Evolutionary conservation across 2,113 vertebrate genomes (phyloP), one percentile per base, ranked within the genome.

Genomic region (Gnathonemus echidnorhynchus): DNA sequence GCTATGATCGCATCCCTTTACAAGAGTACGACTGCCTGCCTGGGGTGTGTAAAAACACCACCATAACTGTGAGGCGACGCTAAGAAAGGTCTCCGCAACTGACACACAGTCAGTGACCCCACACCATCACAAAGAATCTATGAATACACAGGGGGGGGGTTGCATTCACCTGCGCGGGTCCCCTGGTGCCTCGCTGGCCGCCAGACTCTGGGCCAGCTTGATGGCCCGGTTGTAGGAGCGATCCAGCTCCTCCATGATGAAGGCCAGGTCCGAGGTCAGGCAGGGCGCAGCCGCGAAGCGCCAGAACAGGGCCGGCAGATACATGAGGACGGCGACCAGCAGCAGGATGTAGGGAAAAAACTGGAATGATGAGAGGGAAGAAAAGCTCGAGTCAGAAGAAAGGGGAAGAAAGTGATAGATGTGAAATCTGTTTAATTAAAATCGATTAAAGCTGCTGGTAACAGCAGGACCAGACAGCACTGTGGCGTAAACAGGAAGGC

Each of bases 311-410:
- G 95, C 94, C 0, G 98, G 98, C 3, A 96, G 91, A 90, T 98
- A 99, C 91, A 98, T 95, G 27, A 98, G 92, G 92, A 98, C 95
- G 0, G 98, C 97, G 0, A 98, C 95, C 0, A 99, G 95, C 90
- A 99, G 91, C 49, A 99, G 96, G 90, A 99, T 96, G 93, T 99
- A 99, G 0, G 98, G 98, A 88, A 99, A 99, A 92, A 99, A 98
- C 98, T 99, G 92, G 7, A 85, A 6, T 13, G 46, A 74, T 17
- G 90, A 11, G 86, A 13, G 45, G 4, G 91, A 86, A 86, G 56
- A 39, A 7, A 24, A 88, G 24, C 48, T 31, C 0, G 6, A 50
- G 49, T 87, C n/a, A 17, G 49, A 52, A 52, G 86, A 8, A 11
- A 15, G 21, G 11, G n/a, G 24, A 31, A 15, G 17, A 85, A n/a